Evolutionary conservation across 2,797 vertebrate species (phyloP).

Genomic region (Agapornis canus): DNA sequence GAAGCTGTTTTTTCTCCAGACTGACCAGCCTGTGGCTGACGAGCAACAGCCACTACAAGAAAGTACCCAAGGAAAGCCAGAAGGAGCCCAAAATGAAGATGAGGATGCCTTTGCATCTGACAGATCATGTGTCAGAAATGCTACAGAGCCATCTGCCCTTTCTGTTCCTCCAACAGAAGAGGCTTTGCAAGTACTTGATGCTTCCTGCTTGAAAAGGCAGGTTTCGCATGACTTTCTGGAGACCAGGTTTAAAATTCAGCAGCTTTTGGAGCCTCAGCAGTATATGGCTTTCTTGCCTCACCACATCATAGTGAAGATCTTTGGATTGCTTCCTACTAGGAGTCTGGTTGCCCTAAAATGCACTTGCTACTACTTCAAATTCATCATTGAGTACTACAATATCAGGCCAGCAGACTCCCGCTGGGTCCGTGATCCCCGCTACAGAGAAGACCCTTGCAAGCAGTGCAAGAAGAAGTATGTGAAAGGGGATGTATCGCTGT

Average conservation of each 20-base stretch:
- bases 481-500: conserved; percentile 92
- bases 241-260: conserved; percentile 90
- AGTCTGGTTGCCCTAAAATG: conserved; percentile 93
- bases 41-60: not conserved
- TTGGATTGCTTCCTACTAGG: conserved; percentile 88
- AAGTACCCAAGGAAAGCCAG: conserved; percentile 15
- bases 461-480: conserved; percentile 91
- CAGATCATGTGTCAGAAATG: not conserved
- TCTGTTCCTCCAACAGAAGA: not conserved
- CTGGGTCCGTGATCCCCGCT: conserved; percentile 94
- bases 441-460: conserved; percentile 95
- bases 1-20: conserved; percentile 84
- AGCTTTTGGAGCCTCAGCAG: conserved; percentile 91
- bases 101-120: conserved; percentile 1
- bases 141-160: not conserved
- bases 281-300: conserved; percentile 90
- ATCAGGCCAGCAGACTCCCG: conserved; percentile 91
- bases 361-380: conserved; percentile 90
- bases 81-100: not conserved
- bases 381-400: conserved; percentile 90
- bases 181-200: conserved; percentile 44
- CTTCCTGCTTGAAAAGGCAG: conserved; percentile 76
- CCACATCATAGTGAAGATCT: conserved; percentile 91
- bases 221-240: conserved; percentile 89
- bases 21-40: not conserved